These are phyloP conservation scores for Pluvialis apricaria DNA, from an alignment of 2,113 vertebrate species.

Conservation along the genomic window DNA sequence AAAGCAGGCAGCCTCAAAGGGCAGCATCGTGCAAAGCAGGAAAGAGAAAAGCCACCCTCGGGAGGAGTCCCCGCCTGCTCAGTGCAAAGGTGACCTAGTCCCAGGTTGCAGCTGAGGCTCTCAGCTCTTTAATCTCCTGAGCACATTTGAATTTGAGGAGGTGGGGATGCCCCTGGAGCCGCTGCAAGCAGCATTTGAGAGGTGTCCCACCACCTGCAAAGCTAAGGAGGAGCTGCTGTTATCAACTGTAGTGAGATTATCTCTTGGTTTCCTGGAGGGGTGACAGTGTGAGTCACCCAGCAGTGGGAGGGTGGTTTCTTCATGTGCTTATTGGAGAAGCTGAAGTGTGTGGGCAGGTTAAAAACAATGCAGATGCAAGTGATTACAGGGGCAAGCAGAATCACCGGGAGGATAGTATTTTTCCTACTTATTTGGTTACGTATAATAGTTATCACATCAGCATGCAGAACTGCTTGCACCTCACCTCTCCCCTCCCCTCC, in stretches of 20 bases:
- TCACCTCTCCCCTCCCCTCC: not conserved
- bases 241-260: not conserved
- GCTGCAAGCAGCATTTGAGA: not conserved
- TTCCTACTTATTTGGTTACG: not conserved
- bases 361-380: not conserved
- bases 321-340: not conserved
- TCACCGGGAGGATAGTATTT: not conserved
- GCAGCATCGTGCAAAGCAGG: not conserved
- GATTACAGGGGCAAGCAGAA: not conserved
- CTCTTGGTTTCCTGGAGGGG: slow-evolving; percentile 19
- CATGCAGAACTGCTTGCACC: not conserved
- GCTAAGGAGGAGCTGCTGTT: not conserved
- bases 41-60: not conserved
- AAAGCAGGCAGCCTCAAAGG: not conserved
- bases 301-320: not conserved
- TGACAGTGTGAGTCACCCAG: slow-evolving; percentile 1
- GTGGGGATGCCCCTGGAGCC: slow-evolving; percentile 1
- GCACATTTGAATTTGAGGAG: not conserved
- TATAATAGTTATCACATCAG: not conserved
- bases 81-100: not conserved
- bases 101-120: not conserved
- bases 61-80: not conserved
- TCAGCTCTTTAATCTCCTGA: not conserved
- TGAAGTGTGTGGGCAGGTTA: not conserved
- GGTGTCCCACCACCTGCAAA: not conserved